A percentile compares a stretch with the other conserved stretches of the same genome.
Evolutionary conservation across 2,113 vertebrate species (phyloP).

Genomic region (Desmodus rotundus): DNA sequence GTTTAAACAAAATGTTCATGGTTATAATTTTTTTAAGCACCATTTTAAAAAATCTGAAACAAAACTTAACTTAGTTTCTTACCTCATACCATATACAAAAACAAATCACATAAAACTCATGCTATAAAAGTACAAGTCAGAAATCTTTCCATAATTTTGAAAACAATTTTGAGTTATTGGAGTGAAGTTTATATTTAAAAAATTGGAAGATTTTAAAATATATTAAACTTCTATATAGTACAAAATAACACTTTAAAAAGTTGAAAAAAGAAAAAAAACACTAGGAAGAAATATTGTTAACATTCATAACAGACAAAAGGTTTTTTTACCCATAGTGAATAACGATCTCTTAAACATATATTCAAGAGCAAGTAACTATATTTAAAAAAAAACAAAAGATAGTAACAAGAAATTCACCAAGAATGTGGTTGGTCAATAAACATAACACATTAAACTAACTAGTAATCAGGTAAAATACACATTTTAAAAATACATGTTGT

Average conservation of each 20-base stretch:
- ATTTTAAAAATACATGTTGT: background rate
- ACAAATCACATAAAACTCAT: background rate
- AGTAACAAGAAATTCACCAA: background rate
- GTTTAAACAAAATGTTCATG: background rate
- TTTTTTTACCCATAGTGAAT: background rate
- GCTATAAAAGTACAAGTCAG: background rate
- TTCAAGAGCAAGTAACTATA: background rate
- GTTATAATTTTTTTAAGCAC: background rate
- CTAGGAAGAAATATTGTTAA: background rate
- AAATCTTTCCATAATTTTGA: background rate
- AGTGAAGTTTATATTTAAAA: background rate
- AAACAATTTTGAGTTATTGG: background rate
- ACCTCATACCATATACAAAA: background rate
- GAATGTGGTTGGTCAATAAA: background rate
- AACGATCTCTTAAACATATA: background rate
- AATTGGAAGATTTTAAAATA: background rate
- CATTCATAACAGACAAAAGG: background rate
- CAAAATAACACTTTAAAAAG: background rate
- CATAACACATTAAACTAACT: background rate
- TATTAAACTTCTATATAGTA: background rate
- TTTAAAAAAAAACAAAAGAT: background rate
- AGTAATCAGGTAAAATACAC: background rate
- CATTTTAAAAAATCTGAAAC: background rate
- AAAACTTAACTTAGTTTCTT: background rate
- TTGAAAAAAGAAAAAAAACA: background rate